Evolutionary conservation across 1,140 invertebrate species (phyloP).

Genomic region (Drosophila bocki): DNA sequence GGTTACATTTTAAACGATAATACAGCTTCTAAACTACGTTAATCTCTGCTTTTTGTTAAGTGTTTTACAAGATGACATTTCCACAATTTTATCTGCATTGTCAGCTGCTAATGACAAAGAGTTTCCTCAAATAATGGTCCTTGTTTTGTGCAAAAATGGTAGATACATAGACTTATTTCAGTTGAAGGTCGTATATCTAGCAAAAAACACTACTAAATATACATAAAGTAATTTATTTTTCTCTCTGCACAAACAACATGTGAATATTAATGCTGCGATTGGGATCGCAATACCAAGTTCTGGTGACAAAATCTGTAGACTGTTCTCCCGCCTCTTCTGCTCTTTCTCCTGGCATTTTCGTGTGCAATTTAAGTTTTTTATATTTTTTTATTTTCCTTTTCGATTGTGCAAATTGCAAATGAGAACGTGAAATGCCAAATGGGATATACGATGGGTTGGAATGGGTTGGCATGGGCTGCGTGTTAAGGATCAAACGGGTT

Average conservation of each 20-base stretch:
- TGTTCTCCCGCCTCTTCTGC: slow-evolving; percentile 23
- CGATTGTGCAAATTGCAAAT: slow-evolving; percentile 67
- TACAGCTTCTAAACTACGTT: neutral
- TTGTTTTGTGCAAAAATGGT: neutral
- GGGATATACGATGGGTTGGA: slow-evolving; percentile 40
- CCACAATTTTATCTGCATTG: neutral
- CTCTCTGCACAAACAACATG: slow-evolving; percentile 65
- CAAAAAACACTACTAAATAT: neutral
- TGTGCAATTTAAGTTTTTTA: slow-evolving; percentile 38
- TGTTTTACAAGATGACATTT: neutral
- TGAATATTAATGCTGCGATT: slow-evolving; percentile 80
- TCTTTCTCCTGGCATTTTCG: slow-evolving; percentile 32
- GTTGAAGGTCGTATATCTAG: neutral
- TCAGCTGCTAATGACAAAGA: neutral
- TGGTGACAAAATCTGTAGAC: slow-evolving; percentile 69
- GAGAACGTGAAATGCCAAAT: slow-evolving; percentile 62
- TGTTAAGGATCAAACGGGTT: slow-evolving; percentile 81
- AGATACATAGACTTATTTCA: neutral
- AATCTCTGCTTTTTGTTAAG: neutral
- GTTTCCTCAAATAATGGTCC: neutral
- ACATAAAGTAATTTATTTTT: neutral
- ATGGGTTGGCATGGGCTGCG: slow-evolving; percentile 48
- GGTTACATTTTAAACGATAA: neutral
- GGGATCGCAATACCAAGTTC: slow-evolving; percentile 56
- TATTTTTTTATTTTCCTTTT: slow-evolving; percentile 48